Conservation (phyloP, 2,888 invertebrate species). For the Ophonus ardosiacus region DNA sequence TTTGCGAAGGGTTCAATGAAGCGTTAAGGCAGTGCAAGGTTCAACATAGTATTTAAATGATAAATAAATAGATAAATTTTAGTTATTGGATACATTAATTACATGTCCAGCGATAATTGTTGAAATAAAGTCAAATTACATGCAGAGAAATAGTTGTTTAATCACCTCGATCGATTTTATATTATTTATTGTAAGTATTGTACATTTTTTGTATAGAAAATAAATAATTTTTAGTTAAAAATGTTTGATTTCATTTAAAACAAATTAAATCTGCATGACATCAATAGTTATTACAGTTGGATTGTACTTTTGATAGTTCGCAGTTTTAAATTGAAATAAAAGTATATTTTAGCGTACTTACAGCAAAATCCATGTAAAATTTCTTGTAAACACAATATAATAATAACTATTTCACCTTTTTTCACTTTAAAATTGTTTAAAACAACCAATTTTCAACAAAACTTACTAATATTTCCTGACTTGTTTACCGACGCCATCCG, state of each 20-base stretch:
- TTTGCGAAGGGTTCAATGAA: slow-evolving; percentile 99
- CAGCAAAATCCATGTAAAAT: too few species aligned
- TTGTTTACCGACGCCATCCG: too few species aligned
- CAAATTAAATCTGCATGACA: too few species aligned
- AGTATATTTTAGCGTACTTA: too few species aligned
- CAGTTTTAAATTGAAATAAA: too few species aligned
- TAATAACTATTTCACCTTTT: too few species aligned
- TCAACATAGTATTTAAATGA: slow-evolving; percentile 82
- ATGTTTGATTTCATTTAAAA: background rate
- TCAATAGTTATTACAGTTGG: too few species aligned
- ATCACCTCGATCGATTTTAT: background rate
- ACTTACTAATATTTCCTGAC: too few species aligned
- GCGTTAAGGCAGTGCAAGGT: slow-evolving; percentile 96
- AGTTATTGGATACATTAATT: slow-evolving; percentile 29
- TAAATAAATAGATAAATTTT: slow-evolving; percentile 12
- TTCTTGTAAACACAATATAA: too few species aligned
- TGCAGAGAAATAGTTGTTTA: background rate
- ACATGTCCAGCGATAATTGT: slow-evolving; percentile 11
- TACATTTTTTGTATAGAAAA: slow-evolving; percentile 3
- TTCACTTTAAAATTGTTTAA: too few species aligned
- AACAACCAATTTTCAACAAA: too few species aligned
- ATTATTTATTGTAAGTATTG: background rate
- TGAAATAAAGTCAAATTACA: background rate
- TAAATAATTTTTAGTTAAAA: background rate
- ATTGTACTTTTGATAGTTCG: too few species aligned